These are phyloP conservation scores for Dendropsophus ebraccatus DNA, from an alignment of 2,113 vertebrate species.

Conservation along the genomic window DNA sequence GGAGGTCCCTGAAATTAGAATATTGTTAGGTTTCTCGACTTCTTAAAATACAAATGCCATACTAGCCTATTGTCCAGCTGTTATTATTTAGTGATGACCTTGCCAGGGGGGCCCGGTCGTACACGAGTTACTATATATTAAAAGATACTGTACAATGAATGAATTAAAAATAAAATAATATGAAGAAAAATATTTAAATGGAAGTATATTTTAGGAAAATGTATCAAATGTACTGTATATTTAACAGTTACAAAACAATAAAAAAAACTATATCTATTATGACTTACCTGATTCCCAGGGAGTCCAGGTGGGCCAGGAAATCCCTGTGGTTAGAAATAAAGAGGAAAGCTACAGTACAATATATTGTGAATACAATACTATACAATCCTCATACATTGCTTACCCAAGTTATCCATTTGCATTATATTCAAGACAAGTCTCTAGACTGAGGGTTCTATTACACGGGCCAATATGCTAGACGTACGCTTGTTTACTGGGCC, in stretches of 20 bases:
- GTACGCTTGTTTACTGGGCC: no score
- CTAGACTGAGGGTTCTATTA: background rate
- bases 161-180: background rate
- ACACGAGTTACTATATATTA: background rate
- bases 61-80: background rate
- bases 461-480: no score
- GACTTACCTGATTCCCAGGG: slow-evolving; percentile 86
- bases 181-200: background rate
- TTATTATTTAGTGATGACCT: background rate
- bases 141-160: no score
- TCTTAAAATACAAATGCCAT: background rate
- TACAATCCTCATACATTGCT: background rate
- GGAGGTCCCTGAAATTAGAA: slow-evolving; percentile 79
- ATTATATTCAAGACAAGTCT: background rate
- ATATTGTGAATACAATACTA: background rate
- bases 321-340: slow-evolving; percentile 73
- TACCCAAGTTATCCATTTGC: no score
- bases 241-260: background rate
- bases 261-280: background rate
- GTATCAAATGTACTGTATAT: background rate
- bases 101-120: background rate
- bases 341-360: background rate
- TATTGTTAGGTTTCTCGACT: background rate
- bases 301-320: slow-evolving; percentile 93
- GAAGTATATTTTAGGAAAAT: no score